phyloP scores from a whole-genome alignment of 2,888 invertebrate genomes.

The Seira sanloemensis region DNA sequence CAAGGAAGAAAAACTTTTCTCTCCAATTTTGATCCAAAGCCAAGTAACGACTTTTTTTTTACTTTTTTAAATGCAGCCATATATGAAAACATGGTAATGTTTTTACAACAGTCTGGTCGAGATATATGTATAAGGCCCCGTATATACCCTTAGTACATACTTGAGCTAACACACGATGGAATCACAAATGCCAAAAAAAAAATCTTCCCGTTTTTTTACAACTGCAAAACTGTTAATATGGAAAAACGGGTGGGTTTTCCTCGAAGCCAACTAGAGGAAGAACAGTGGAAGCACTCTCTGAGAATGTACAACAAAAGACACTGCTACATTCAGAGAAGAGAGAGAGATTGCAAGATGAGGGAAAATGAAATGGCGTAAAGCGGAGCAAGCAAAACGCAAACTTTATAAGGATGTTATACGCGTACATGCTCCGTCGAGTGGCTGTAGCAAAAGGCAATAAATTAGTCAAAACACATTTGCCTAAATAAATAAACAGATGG shows the following conservation, averaged over 20 bases:
- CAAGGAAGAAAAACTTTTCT: constrained; percentile 42
- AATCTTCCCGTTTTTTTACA: constrained; percentile 11
- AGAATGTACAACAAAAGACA: constrained; percentile 27
- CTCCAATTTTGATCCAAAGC: constrained; percentile 53
- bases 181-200: constrained; percentile 57
- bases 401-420: constrained; percentile 12
- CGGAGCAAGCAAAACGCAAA: constrained; percentile 37
- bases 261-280: too few relatives aligned
- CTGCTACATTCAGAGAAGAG: constrained; percentile 27
- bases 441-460: constrained; percentile 66
- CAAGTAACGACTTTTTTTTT: constrained; percentile 45
- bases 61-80: constrained; percentile 22
- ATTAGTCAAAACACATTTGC: constrained; percentile 70
- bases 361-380: constrained; percentile 55
- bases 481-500: constrained; percentile 69
- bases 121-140: not conserved
- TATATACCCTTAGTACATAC: not conserved
- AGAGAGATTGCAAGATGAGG: not conserved
- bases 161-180: not conserved
- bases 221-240: constrained; percentile 52
- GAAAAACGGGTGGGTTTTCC: constrained; percentile 45
- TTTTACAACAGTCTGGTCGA: not conserved
- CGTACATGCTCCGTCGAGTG: constrained; percentile 23
- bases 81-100: constrained; percentile 35
- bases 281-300: too few relatives aligned